These are phyloP conservation scores for Polietes domitor DNA, from an alignment of 2,888 invertebrate species.

Conservation along the genomic window DNA sequence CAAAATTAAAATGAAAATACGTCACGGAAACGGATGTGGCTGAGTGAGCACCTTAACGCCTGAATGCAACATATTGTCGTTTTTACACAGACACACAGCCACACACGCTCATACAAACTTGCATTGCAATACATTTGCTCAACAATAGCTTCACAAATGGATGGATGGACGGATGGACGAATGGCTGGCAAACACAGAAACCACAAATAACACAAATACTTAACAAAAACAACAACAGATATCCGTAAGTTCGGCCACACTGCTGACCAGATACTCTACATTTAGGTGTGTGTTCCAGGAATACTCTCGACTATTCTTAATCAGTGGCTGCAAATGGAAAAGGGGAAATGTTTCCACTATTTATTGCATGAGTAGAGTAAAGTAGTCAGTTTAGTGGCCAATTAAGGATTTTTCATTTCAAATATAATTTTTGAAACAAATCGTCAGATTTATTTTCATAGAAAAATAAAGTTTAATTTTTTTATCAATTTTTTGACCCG, in stretches of 20 bases:
- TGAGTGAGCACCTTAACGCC: conserved; percentile 61
- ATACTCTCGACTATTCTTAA: too few relatives aligned
- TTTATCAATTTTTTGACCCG: too few relatives aligned
- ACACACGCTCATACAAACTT: neutral
- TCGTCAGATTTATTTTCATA: too few relatives aligned
- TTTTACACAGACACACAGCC: conserved; percentile 32
- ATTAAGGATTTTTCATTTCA: too few relatives aligned
- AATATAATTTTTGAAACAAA: too few relatives aligned
- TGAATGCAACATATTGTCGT: conserved; percentile 65
- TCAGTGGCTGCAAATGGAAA: too few relatives aligned
- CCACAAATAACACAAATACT: conserved; percentile 66
- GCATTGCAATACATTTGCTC: neutral
- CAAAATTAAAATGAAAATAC: conserved; percentile 67
- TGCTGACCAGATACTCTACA: too few relatives aligned
- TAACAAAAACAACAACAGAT: conserved; percentile 32
- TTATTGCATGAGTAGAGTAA: too few relatives aligned
- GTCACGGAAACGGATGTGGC: conserved; percentile 68
- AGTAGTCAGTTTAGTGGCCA: too few relatives aligned
- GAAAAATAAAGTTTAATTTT: too few relatives aligned
- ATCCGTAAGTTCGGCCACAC: neutral
- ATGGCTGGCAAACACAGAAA: conserved; percentile 48
- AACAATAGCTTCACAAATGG: neutral
- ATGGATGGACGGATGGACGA: conserved; percentile 45
- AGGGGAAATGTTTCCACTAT: too few relatives aligned
- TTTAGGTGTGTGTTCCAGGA: too few relatives aligned